Evolutionary conservation across 2,113 vertebrate species (phyloP), one percentile per base, ranked within the genome.

Genomic region (Cephalopholis sonnerati): DNA sequence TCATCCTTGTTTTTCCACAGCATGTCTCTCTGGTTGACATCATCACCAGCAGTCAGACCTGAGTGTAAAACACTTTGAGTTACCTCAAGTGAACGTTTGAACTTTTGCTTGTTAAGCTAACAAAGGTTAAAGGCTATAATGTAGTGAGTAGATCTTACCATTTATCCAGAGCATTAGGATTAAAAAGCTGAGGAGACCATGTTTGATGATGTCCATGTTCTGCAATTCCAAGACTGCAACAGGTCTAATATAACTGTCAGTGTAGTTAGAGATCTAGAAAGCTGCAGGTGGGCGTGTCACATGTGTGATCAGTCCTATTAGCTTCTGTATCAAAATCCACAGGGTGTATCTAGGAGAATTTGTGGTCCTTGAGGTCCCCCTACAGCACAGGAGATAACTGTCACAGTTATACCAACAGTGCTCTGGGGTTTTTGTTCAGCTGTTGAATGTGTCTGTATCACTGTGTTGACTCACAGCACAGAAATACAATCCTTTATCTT

Each of bases 11-110:
- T 0, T 27, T 1, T 39, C 82, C 82, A 91, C 50, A 86, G 17
- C 16, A 13, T 36, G 12, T 73, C 16, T 0, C 11, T 50, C 76
- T 91, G 83, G 7, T 0, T 75, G 44, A 93, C 88, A 66, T 18
- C 41, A 18, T 11, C 10, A 9, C 2, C 48, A 3, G 50, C 55
- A 55, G 39, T 32, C n/a, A 48, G 1, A 78, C 55, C 69, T 74
- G 39, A 9, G 63, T n/a, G 20, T n/a, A 6, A 27, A 46, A 50
- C 22, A 39, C 0, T 20, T 32, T 20, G 12, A 20, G 18, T 36
- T 6, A 58, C 24, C 25, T 16, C 1, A 27, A 36, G 18, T 39
- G 8, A 5, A 63, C 11, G 29, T 61, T 20, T 61, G 0, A 41
- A 32, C 3, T 32, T 32, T 32, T 32, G 54, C n/a, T 57, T 57